Evolutionary conservation across 30 jellyfish, hydroid and myxozoan genomes (phyloP).

Genomic region (Chironex yamaguchii): DNA sequence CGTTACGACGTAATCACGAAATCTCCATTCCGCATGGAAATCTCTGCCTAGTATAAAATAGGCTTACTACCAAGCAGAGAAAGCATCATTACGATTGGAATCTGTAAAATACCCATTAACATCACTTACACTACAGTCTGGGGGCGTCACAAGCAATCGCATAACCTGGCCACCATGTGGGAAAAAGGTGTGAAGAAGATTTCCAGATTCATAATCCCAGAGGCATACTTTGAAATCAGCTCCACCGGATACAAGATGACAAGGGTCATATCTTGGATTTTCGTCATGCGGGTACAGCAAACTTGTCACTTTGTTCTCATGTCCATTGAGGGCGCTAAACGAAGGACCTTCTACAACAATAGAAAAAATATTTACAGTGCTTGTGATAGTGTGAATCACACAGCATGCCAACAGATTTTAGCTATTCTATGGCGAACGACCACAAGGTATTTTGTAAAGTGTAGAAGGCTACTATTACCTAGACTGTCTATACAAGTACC

Average conservation of each 20-base stretch:
- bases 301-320: slow-evolving; percentile 91
- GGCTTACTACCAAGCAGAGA: too few species aligned
- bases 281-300: slow-evolving; percentile 97
- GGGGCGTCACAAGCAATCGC: slow-evolving; percentile 93
- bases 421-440: too few species aligned
- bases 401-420: too few species aligned
- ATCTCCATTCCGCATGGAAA: too few species aligned
- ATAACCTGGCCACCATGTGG: slow-evolving; percentile 99
- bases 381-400: neutral
- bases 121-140: slow-evolving; percentile 86
- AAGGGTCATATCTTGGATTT: slow-evolving; percentile 91
- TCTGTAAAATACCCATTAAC: too few species aligned
- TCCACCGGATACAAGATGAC: slow-evolving; percentile 97
- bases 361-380: neutral
- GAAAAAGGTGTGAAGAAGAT: slow-evolving; percentile 79
- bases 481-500: too few species aligned
- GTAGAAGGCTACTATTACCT: too few species aligned
- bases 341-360: slow-evolving; percentile 61
- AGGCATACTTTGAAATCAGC: slow-evolving; percentile 97
- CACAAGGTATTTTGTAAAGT: too few species aligned
- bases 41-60: too few species aligned
- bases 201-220: slow-evolving; percentile 88
- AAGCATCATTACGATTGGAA: too few species aligned
- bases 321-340: slow-evolving; percentile 77
- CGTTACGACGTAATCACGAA: too few species aligned